A percentile compares a stretch with the other conserved stretches of the same genome.
These are phyloP conservation scores for Chironomus tepperi DNA, from an alignment of 1,140 invertebrate species.

Conservation along the genomic window DNA sequence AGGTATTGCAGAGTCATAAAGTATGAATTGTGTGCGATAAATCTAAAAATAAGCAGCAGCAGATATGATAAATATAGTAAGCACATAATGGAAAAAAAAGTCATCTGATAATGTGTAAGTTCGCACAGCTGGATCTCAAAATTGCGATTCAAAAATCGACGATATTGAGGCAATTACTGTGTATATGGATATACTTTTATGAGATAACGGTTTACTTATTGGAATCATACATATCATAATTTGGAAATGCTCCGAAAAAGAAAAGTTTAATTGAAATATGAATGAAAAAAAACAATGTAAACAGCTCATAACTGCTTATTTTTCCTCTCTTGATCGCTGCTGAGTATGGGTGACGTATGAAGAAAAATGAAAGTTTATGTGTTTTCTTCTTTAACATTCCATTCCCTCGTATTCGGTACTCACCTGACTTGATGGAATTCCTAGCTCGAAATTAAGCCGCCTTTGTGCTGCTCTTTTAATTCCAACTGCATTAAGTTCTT, in stretches of 20 bases:
- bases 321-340: not conserved
- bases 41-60: slow-evolving; percentile 8
- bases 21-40: not conserved
- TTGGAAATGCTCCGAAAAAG: too few relatives aligned
- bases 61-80: not conserved
- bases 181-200: too few relatives aligned
- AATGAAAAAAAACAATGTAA: slow-evolving; percentile 4
- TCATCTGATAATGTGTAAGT: too few relatives aligned
- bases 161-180: not conserved
- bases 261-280: not conserved
- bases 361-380: slow-evolving; percentile 17
- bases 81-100: not conserved
- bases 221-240: too few relatives aligned
- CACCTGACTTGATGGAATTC: slow-evolving; percentile 53
- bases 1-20: not conserved
- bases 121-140: not conserved
- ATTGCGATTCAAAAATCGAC: not conserved
- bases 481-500: slow-evolving; percentile 65
- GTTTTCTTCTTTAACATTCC: not conserved
- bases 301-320: slow-evolving; percentile 13
- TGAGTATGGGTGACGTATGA: not conserved
- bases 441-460: slow-evolving; percentile 79
- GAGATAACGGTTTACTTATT: too few relatives aligned
- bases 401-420: slow-evolving; percentile 19
- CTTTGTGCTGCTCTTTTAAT: slow-evolving; percentile 77